Evolutionary conservation across 2,888 invertebrate genomes (phyloP).

Genomic region (Germaria angustata): DNA sequence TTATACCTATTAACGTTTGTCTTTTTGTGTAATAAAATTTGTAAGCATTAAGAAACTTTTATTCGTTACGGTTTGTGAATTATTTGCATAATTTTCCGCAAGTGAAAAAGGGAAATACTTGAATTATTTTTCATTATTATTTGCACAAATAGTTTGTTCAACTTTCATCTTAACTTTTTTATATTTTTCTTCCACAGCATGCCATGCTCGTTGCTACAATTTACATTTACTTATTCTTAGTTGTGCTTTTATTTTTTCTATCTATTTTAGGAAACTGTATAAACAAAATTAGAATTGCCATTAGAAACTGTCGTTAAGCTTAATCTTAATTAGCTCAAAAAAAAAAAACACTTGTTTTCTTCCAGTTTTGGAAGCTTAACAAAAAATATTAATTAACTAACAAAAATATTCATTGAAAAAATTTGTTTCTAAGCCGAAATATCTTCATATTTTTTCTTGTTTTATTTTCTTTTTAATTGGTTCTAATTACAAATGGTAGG

Average conservation of each 20-base stretch:
- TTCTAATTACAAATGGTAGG: no score
- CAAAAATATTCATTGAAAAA: no score
- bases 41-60: constrained; percentile 39
- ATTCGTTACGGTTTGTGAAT: constrained; percentile 47
- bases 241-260: background rate
- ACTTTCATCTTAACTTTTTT: constrained; percentile 32
- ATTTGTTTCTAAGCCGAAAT: no score
- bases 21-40: background rate
- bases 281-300: background rate
- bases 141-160: constrained; percentile 17
- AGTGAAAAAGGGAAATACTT: constrained; percentile 13
- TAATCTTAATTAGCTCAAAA: background rate
- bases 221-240: background rate
- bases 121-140: background rate
- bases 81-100: constrained; percentile 38
- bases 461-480: no score
- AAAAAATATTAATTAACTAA: no score
- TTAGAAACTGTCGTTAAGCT: background rate
- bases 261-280: background rate
- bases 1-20: background rate
- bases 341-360: no score
- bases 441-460: no score
- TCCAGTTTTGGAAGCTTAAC: no score
- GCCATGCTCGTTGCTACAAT: background rate
- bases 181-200: background rate